Base-by-base conservation (phyloP, 2,888 invertebrate species). In the Penaeus monodon region DNA sequence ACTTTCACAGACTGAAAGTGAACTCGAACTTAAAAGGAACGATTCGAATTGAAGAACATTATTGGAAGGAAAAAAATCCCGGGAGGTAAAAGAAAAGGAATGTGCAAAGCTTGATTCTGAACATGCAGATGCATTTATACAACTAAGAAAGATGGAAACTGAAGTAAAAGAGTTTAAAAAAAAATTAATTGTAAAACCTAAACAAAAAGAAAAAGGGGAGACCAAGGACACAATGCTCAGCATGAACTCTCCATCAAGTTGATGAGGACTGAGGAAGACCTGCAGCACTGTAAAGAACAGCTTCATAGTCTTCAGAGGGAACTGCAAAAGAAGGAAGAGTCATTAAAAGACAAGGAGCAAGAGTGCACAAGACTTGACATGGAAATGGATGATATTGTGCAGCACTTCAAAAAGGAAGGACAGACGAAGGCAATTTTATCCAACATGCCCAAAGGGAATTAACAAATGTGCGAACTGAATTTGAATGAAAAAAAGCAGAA, bases 361-460 rank as follows among this genome's bases (percentile, higher is more conserved):
- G 38, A 66, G 57, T 81, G 81, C 70, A 38, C 27, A n/a, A 27
- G 68, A 29, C 57, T 81, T 68, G 73, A 81, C 29, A 29, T 33
- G 10, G 81, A 81, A 38, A 33, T 73, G 68, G 81, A 81, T 24
- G 81, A 73, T 24, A 44, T 70, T 27, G 81, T 81, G 27, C 73
- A 64, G 86, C 63, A 33, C 63, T 81, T 38, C n/a, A 22, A 77
- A 78, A 66, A 66, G 29, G 29, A 29, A 29, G 38, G 22, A 74
- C 74, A 74, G 33, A 74, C 22, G 33, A 74, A 29, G 33, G 38
- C 22, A 29, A 29, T 29, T 12, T 17, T 22, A 8, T 38, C 74
- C 0, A 2, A 38, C 22, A n/a, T 38, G 22, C 8, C 22, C 29
- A 57, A 57, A n/a, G n/a, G 57, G 57, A 57, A 57, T 57, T 57